Base-by-base conservation (phyloP, 2,113 vertebrate species). In the Sinosuthora webbiana region DNA sequence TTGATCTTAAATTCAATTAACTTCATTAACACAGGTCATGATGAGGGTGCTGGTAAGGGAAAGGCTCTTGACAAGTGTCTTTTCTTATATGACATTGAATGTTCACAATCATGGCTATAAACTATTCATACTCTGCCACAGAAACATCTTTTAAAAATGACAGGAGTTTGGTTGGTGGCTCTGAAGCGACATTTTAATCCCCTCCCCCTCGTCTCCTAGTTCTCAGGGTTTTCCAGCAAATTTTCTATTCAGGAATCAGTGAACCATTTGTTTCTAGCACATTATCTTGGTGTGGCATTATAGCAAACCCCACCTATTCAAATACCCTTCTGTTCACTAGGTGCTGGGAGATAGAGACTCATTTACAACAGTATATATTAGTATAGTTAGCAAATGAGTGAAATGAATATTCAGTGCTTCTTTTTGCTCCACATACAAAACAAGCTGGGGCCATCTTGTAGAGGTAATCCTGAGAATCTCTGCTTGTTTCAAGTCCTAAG, bases 1-100 rank as follows among this genome's bases (percentile, higher is more conserved):
- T 99, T 98, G 99, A 99, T 99, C 98, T 97, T 98, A 98, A 98
- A 99, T 99, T 99, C 99, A 99, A 99, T 99, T 99, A 99, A 99
- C 98, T 99, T 99, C 98, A 99, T 99, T 99, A 99, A 99, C 98
- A 97, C 98, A 97, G 98, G 98, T 98, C 98, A 98, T 96, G 98
- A 98, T 98, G 97, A 98, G 97, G 97, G 97, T 98, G 96, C 98
- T 97, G 98, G 98, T 98, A 98, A 98, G 97, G 97, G 97, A 98
- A 97, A 98, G 93, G 92, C 97, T 97, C 96, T 97, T 97, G 98
- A 98, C 98, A 97, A 98, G 97, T 97, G 97, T 97, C 98, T 98
- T 84, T 97, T 97, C 97, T 97, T 59, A 73, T 70, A 96, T 97
- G 98, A 98, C 97, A 96, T 95, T 94, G 92, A 52, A 39, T 95